Evolutionary conservation across 1,140 invertebrate genomes (phyloP), one percentile per base, ranked within the genome.

Genomic region (Trichonephila clavata): DNA sequence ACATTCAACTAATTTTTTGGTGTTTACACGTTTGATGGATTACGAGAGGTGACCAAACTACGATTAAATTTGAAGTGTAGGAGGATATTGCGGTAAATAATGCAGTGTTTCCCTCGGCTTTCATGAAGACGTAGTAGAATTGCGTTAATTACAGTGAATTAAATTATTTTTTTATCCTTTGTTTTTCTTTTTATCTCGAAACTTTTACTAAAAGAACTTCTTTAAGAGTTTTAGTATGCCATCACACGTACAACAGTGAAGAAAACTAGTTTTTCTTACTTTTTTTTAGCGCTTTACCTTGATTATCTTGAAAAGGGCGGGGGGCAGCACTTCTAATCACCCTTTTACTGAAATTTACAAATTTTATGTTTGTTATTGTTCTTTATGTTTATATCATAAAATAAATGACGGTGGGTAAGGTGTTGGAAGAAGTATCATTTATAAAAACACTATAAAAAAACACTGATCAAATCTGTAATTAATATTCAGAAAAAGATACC

Each of bases 141-240:
- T 91, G 90, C 68, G 90, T 91, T 91, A 91, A 91, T 91, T 81
- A 60, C 90, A 43, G 71, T 43, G 68, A 91, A 43, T 83, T 91
- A 91, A 27, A 59, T 83, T 81, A 13, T 39, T 83, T 83, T 50
- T 32, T 90, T 60, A 59, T 60, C 39, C 80, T 59, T 18, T 57
- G 27, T 50, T 50, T 77, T 77, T 88, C 68, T 32, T 68, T 68
- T 86, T 86, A 86, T 86, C 60, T 86, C 18, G n/a, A 43, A 63
- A 39, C 43, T n/a, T 83, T 59, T 13, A 24, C 21, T 16, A 83
- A 83, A 83, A 83, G 81, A 83, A 83, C 50, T 83, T 50, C 32
- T n/a, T 83, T 32, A 57, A 83, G 81, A 59, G 21, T 27, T 50
- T 83, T 83, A 39, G 81, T 83, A 77, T 77, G 71, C 71, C 71